These are phyloP conservation scores for Dasyprocta punctata DNA, from an alignment of 2,113 vertebrate genomes.

Conservation along the genomic window DNA sequence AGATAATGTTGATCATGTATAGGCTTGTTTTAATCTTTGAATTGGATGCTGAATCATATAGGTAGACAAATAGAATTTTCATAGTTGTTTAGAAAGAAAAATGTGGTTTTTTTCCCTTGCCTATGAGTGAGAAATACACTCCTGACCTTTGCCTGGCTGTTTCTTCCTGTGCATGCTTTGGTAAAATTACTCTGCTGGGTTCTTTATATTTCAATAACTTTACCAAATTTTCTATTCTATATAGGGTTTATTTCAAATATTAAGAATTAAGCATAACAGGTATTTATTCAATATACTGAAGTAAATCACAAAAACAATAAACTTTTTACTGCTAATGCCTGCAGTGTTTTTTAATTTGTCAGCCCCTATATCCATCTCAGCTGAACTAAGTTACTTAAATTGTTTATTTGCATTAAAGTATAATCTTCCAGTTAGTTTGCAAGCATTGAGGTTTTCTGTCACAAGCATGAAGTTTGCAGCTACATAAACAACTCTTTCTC, in stretches of 20 bases:
- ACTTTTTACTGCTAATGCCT: neutral
- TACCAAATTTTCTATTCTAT: neutral
- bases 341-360: constrained; percentile 11
- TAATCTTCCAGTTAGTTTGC: neutral
- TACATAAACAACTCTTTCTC: neutral
- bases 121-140: neutral
- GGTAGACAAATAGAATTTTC: neutral
- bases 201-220: neutral
- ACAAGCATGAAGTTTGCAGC: neutral
- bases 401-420: constrained; percentile 35
- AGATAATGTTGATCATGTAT: neutral
- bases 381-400: constrained; percentile 24
- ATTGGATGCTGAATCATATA: neutral
- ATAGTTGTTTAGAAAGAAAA: constrained; percentile 35
- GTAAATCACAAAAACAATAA: neutral
- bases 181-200: neutral
- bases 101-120: neutral
- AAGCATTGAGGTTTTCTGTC: neutral
- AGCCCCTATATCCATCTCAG: fast-evolving
- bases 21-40: constrained; percentile 15
- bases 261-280: neutral
- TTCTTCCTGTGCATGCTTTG: neutral
- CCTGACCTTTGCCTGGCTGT: neutral
- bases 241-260: constrained; percentile 5
- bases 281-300: fast-evolving